Percentiles rank a stretch among this genome's conserved stretches.
Conservation (phyloP, 2,888 invertebrate species). For the Pachymerium ferrugineum region DNA sequence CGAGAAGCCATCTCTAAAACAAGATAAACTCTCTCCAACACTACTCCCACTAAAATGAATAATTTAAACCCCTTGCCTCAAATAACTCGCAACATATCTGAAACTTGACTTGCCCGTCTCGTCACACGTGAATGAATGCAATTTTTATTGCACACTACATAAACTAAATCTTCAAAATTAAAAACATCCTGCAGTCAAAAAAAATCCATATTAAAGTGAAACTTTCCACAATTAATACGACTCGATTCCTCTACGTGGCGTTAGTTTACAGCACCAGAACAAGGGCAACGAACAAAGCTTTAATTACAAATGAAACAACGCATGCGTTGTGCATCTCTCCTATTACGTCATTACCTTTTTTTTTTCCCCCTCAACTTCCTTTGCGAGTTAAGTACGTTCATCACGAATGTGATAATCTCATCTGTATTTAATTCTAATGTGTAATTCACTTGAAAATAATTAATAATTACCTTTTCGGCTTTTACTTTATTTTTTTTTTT, state of each 20-base stretch:
- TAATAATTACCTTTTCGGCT: background rate
- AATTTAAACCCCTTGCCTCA: too few relatives aligned
- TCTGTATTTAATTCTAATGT: background rate
- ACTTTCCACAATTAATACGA: background rate
- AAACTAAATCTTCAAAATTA: too few relatives aligned
- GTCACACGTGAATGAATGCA: too few relatives aligned
- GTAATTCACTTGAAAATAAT: background rate
- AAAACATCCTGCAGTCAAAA: too few relatives aligned
- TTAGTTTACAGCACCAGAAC: background rate
- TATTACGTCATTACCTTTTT: background rate
- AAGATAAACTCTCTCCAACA: too few relatives aligned
- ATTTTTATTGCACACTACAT: too few relatives aligned
- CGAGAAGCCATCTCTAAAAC: too few relatives aligned
- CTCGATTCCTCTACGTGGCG: background rate
- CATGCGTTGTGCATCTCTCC: background rate
- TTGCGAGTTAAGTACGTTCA: background rate
- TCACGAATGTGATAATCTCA: background rate
- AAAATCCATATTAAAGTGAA: too few relatives aligned
- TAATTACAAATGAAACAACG: background rate
- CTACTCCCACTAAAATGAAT: too few relatives aligned
- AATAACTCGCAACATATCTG: too few relatives aligned
- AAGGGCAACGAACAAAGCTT: background rate
- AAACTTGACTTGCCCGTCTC: too few relatives aligned
- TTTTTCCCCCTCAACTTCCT: background rate
- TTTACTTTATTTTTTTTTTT: background rate